Evolutionary conservation across 1,140 invertebrate species (phyloP).

Genomic region (Lysiphlebus fabarum): DNA sequence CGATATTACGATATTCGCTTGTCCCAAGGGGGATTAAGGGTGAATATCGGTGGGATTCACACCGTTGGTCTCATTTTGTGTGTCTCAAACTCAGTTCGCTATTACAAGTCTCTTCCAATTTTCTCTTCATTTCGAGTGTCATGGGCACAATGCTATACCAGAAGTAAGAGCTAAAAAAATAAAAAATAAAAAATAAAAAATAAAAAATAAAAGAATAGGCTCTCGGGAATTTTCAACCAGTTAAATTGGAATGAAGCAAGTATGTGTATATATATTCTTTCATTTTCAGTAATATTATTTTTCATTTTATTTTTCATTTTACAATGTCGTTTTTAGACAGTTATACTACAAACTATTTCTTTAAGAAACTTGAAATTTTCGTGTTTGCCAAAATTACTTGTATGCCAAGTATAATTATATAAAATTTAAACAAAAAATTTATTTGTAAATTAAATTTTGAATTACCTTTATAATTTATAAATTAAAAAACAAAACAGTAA

Average conservation of each 20-base stretch:
- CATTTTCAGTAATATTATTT: too few species aligned
- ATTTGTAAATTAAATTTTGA: neutral
- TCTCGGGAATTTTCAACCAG: constrained; percentile 4
- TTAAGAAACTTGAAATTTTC: too few species aligned
- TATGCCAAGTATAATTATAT: neutral
- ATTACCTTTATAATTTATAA: too few species aligned
- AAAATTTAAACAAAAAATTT: constrained; percentile 4
- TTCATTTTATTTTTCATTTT: too few species aligned
- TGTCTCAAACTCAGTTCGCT: constrained; percentile 8
- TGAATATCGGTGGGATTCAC: constrained; percentile 29
- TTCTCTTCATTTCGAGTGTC: constrained; percentile 38
- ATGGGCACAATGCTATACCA: constrained; percentile 2
- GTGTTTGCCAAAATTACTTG: too few species aligned
- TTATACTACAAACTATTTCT: too few species aligned
- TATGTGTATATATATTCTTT: too few species aligned
- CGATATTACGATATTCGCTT: constrained; percentile 42
- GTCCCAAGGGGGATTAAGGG: constrained; percentile 29
- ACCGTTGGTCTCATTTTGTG: constrained; percentile 6
- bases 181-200: constrained; percentile 11
- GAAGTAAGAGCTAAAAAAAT: constrained; percentile 3
- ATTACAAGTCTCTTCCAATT: constrained; percentile 38
- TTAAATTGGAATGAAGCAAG: too few species aligned
- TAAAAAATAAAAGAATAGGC: neutral
- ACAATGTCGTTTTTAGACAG: too few species aligned
- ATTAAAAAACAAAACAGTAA: too few species aligned